Base-by-base conservation (phyloP, 2,113 vertebrate genomes). In the Picathartes gymnocephalus region DNA sequence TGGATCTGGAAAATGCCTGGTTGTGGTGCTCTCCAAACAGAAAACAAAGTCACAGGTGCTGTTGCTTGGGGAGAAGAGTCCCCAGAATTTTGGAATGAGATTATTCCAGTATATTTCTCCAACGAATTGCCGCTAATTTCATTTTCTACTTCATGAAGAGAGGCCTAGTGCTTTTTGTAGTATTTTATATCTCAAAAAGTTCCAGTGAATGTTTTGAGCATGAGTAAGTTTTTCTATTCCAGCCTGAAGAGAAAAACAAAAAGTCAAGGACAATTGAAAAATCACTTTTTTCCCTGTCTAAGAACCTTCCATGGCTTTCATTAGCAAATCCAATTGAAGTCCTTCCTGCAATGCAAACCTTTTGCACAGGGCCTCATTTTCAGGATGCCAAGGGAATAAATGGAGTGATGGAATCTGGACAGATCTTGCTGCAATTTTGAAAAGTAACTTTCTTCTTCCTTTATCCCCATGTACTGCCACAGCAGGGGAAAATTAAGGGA, bases 391-490 rank as follows among this genome's bases (percentile, higher is more conserved):
- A 28, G 39, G 81, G 44, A 86, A 71, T 86, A 71, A 94, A 68
- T 30, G 57, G 69, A 76, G 51, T 76, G 88, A 84, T 64, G 72
- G 88, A 91, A 60, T 93, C 77, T 92, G 86, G 86, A 95, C 88
- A 57, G 77, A 79, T 91, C 81, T 72, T 5, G 2, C 92, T 90
- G 68, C 68, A 84, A 48, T 81, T 93, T 50, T 9, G 5, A 65
- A 81, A 84, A 81, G 72, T 88, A 44, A 71, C 79, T 71, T 88
- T 93, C 65, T 84, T 71, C 80, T 86, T 87, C 80, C 76, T 93
- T 90, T 61, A 62, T 57, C 70, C 50, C 45, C 60, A 60, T 7
- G 2, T 51, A 56, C 37, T 66, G 45, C 51, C 40, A 33, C 72
- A 94, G 91, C 80, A 71, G 80, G 86, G 57, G 69, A 87, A 91